phyloP scores from a whole-genome alignment of 1,140 invertebrate species.

The Batillaria attramentaria region DNA sequence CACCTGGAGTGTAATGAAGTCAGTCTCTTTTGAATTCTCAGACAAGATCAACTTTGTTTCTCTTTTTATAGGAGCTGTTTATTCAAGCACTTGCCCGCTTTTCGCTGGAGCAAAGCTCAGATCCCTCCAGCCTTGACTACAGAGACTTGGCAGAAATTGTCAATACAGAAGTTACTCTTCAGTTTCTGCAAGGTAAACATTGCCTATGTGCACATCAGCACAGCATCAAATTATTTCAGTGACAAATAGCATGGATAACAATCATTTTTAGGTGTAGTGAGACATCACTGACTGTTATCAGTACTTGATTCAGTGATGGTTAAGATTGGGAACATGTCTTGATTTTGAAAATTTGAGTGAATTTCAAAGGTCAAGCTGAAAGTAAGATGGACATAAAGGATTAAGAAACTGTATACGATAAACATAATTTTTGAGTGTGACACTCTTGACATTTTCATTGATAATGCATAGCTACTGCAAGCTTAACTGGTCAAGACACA shows the following conservation, averaged over 20 bases:
- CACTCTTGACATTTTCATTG: too few relatives aligned
- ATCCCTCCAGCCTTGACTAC: conserved; percentile 53
- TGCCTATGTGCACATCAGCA: not conserved
- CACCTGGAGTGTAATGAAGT: not conserved
- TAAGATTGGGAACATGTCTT: too few relatives aligned
- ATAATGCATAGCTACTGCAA: too few relatives aligned
- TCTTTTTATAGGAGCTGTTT: conserved; percentile 61
- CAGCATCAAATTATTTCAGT: conserved; percentile 1
- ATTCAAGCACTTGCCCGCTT: conserved; percentile 61
- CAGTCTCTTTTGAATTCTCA: not conserved
- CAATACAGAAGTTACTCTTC: conserved; percentile 58
- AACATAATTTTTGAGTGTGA: too few relatives aligned
- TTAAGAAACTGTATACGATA: too few relatives aligned
- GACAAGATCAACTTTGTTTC: not conserved
- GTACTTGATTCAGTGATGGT: too few relatives aligned
- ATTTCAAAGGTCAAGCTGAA: too few relatives aligned
- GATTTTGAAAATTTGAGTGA: too few relatives aligned
- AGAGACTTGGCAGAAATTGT: conserved; percentile 64
- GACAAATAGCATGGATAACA: not conserved
- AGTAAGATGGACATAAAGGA: too few relatives aligned
- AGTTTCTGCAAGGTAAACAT: conserved; percentile 65
- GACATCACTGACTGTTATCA: not conserved
- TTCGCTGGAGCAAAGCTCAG: conserved; percentile 54
- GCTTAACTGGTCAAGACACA: too few relatives aligned
- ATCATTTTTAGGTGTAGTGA: not conserved